Evolutionary conservation across 2,797 vertebrate species (phyloP).

Genomic region (Pseudomugil gertrudae): DNA sequence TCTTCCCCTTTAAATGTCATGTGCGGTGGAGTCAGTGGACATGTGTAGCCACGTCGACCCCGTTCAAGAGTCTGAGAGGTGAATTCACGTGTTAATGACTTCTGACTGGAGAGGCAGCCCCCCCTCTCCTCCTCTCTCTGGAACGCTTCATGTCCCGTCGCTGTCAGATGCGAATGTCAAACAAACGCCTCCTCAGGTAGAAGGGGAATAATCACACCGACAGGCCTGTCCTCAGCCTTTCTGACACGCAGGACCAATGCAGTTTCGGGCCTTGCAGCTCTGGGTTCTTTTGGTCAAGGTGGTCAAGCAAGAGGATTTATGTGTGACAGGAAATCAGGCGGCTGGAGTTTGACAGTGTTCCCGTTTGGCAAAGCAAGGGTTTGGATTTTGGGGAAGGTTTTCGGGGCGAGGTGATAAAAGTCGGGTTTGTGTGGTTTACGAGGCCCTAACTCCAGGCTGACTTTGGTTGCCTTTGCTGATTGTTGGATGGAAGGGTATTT

Average conservation of each 20-base stretch:
- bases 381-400: slow-evolving; percentile 21
- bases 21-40: slow-evolving; percentile 54
- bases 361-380: slow-evolving; percentile 30
- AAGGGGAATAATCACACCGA: slow-evolving; percentile 85
- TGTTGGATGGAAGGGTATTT: slow-evolving; percentile 45
- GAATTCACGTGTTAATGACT: slow-evolving; percentile 84
- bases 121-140: slow-evolving; percentile 24
- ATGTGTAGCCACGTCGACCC: slow-evolving; percentile 66
- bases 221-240: slow-evolving; percentile 85
- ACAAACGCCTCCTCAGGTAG: slow-evolving; percentile 90
- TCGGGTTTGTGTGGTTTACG: slow-evolving; percentile 23
- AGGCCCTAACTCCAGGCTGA: slow-evolving; percentile 6
- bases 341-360: no score
- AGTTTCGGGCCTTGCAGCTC: slow-evolving; percentile 13
- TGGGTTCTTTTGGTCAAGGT: slow-evolving; percentile 17
- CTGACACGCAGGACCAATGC: slow-evolving; percentile 62
- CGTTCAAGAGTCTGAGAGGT: slow-evolving; percentile 77
- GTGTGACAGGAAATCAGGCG: slow-evolving; percentile 16
- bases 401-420: slow-evolving; percentile 40
- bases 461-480: slow-evolving; percentile 11
- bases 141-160: slow-evolving; percentile 78
- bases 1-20: slow-evolving; percentile 71
- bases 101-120: slow-evolving; percentile 83
- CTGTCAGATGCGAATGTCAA: slow-evolving; percentile 88
- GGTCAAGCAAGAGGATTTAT: slow-evolving; percentile 25